These are phyloP conservation scores for Myanophis thanlyinensis DNA, from an alignment of 2,113 vertebrate species.

Conservation along the genomic window DNA sequence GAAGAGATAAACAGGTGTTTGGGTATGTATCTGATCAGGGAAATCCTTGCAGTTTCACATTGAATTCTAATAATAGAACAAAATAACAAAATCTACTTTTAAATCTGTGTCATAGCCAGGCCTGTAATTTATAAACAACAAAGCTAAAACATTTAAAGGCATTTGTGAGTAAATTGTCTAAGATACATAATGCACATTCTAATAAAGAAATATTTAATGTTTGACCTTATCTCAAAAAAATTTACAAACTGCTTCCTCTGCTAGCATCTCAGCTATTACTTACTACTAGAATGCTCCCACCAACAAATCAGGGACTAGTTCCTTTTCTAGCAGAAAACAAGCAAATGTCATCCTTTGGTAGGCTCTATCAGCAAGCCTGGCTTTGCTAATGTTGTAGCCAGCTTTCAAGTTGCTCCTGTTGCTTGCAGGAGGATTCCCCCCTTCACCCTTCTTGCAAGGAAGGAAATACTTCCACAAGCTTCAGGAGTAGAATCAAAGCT, in stretches of 20 bases:
- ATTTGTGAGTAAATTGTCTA: not conserved
- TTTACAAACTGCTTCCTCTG: not conserved
- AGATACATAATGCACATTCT: not conserved
- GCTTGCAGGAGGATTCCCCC: not conserved
- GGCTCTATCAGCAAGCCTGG: not conserved
- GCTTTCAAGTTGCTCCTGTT: not conserved
- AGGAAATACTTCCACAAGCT: not conserved
- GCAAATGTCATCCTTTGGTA: not conserved
- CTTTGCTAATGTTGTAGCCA: not conserved
- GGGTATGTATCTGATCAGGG: not conserved
- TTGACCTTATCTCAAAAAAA: not conserved
- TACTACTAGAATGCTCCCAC: not conserved
- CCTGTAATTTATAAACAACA: not conserved
- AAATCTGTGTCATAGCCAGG: not conserved
- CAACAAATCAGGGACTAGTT: not conserved
- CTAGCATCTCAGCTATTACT: not conserved
- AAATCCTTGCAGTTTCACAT: not conserved
- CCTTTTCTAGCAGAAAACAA: not conserved
- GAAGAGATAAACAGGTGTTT: not conserved
- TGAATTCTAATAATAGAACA: too few relatives aligned
- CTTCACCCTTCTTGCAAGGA: not conserved
- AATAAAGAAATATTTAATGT: not conserved
- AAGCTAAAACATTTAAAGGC: not conserved
- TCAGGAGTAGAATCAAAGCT: not conserved
- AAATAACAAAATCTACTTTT: not conserved